A percentile compares a stretch with the other conserved stretches of the same genome.
phyloP scores from a whole-genome alignment of 30 jellyfish, hydroid and myxozoan species.

The Turritopsis dohrnii region DNA sequence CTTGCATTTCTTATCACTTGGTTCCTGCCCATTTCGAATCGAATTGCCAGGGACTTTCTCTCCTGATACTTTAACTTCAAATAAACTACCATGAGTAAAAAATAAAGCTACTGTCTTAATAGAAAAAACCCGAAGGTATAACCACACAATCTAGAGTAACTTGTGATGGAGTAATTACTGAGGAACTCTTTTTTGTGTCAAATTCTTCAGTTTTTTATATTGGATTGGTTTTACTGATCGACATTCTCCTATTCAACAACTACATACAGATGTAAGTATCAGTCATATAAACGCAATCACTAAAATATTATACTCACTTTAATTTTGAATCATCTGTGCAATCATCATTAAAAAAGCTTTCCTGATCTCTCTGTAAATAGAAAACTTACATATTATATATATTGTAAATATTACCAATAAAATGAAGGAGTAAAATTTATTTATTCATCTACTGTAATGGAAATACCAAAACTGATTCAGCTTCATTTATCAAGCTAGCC shows the following conservation, averaged over 20 bases:
- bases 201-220: no score
- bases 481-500: slow-evolving; percentile 69
- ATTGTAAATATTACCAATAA: slow-evolving; percentile 6
- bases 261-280: not conserved
- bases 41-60: not conserved
- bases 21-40: not conserved
- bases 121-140: no score
- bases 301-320: not conserved
- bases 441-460: slow-evolving; percentile 1
- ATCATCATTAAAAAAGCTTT: not conserved
- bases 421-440: not conserved
- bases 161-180: no score
- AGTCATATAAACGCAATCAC: not conserved
- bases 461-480: slow-evolving; percentile 83
- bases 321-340: not conserved
- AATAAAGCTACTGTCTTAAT: no score
- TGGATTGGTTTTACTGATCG: not conserved
- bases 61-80: not conserved
- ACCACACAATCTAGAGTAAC: no score
- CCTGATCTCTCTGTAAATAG: slow-evolving; percentile 10
- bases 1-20: not conserved
- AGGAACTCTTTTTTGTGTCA: no score
- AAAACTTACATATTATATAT: not conserved
- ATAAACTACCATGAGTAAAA: not conserved
- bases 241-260: not conserved